phyloP scores from a whole-genome alignment of 2,113 vertebrate genomes.

The Hippocampus abdominalis region DNA sequence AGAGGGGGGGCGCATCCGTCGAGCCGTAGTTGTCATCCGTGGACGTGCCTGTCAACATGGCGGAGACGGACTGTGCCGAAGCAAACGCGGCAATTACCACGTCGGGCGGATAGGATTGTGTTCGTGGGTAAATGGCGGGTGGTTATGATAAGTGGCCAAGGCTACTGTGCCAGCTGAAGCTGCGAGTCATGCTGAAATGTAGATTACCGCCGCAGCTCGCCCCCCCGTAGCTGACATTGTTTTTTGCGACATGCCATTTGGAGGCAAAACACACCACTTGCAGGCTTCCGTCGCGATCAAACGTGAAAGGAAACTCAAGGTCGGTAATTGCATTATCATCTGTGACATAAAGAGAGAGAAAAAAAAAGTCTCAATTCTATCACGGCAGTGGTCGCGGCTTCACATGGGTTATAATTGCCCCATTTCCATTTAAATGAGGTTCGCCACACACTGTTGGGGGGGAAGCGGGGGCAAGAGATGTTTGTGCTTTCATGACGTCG shows the following conservation, averaged over 20 bases:
- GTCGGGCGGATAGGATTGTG: slow-evolving; percentile 49
- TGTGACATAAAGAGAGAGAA: slow-evolving; percentile 23
- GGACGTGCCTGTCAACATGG: slow-evolving; percentile 52
- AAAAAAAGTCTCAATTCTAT: slow-evolving; percentile 23
- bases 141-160: slow-evolving; percentile 52
- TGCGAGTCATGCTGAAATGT: slow-evolving; percentile 54
- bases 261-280: slow-evolving; percentile 42
- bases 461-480: slow-evolving; percentile 18
- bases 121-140: slow-evolving; percentile 61
- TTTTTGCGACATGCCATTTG: slow-evolving; percentile 42
- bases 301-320: slow-evolving; percentile 29
- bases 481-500: slow-evolving; percentile 34
- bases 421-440: slow-evolving; percentile 65
- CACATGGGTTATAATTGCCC: slow-evolving; percentile 53
- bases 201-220: slow-evolving; percentile 53
- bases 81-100: slow-evolving; percentile 62
- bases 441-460: slow-evolving; percentile 41
- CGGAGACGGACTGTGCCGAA: slow-evolving; percentile 49
- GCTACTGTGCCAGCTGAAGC: slow-evolving; percentile 57
- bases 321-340: slow-evolving; percentile 42
- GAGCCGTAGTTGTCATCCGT: slow-evolving; percentile 42
- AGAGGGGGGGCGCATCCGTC: slow-evolving; percentile 19
- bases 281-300: slow-evolving; percentile 13
- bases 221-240: slow-evolving; percentile 47
- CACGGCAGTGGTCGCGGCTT: slow-evolving; percentile 46